Evolutionary conservation across 2,797 vertebrate genomes (phyloP).

Genomic region (Astyanax mexicanus): DNA sequence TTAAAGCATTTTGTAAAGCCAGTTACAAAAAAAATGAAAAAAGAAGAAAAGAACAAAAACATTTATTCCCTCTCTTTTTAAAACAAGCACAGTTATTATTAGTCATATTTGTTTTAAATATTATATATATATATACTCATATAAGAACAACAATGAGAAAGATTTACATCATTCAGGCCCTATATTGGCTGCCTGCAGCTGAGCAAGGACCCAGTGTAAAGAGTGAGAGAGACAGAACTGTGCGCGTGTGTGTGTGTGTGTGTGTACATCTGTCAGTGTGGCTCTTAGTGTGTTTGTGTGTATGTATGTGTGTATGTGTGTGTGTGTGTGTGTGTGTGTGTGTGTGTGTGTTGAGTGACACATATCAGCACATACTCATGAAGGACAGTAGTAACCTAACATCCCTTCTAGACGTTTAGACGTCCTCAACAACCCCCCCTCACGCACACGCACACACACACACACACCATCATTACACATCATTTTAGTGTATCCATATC

Average conservation of each 20-base stretch:
- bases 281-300: neutral
- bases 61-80: slow-evolving; percentile 60
- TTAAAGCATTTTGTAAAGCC: slow-evolving; percentile 95
- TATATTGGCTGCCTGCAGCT: slow-evolving; percentile 91
- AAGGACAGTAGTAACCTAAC: neutral
- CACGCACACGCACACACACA: slow-evolving; percentile 56
- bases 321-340: neutral
- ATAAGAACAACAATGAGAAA: slow-evolving; percentile 67
- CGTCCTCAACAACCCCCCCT: slow-evolving; percentile 23
- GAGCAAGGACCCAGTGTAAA: slow-evolving; percentile 79
- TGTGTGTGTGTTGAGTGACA: neutral
- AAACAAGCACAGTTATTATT: slow-evolving; percentile 75
- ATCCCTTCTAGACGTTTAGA: neutral
- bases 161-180: slow-evolving; percentile 78
- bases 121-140: slow-evolving; percentile 56
- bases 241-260: slow-evolving; percentile 36
- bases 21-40: slow-evolving; percentile 94
- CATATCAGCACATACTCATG: neutral
- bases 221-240: slow-evolving; percentile 49
- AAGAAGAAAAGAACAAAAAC: slow-evolving; percentile 64
- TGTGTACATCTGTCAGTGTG: slow-evolving; percentile 31
- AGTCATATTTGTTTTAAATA: slow-evolving; percentile 27
- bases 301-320: neutral
- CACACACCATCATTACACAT: slow-evolving; percentile 66
- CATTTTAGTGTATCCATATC: slow-evolving; percentile 24